Conservation (phyloP, 2,888 invertebrate species). For the Exocentrus adspersus region DNA sequence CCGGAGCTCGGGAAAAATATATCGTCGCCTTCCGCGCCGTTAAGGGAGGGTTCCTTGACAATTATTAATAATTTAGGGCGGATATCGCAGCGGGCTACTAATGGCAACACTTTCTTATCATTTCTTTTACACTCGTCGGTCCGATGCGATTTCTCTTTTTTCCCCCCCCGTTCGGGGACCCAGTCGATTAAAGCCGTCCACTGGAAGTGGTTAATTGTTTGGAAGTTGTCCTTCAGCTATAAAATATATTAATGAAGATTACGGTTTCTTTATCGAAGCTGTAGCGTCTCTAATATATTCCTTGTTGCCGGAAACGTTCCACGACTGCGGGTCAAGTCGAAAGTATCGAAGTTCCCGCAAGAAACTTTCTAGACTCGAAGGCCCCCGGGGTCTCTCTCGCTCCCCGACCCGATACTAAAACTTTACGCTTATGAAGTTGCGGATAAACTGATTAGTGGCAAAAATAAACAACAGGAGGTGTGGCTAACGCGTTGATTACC, state of each 20-base stretch:
- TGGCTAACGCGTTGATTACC: neutral
- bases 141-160: neutral
- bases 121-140: neutral
- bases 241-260: neutral
- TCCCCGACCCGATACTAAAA: neutral
- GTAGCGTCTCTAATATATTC: neutral
- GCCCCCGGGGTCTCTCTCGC: neutral
- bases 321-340: neutral
- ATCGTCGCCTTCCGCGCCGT: neutral
- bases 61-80: conserved; percentile 3
- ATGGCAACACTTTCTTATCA: neutral
- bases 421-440: neutral
- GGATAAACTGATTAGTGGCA: conserved; percentile 1
- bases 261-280: neutral
- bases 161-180: neutral
- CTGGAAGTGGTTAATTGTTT: neutral
- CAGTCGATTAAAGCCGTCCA: too few relatives aligned
- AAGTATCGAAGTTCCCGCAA: neutral
- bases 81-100: neutral
- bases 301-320: neutral
- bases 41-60: neutral
- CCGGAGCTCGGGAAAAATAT: neutral
- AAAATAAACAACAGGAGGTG: neutral
- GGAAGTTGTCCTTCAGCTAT: neutral
- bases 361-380: neutral